These are phyloP conservation scores for Clarias pachynema DNA, from an alignment of 2,797 vertebrate genomes.

Conservation along the genomic window DNA sequence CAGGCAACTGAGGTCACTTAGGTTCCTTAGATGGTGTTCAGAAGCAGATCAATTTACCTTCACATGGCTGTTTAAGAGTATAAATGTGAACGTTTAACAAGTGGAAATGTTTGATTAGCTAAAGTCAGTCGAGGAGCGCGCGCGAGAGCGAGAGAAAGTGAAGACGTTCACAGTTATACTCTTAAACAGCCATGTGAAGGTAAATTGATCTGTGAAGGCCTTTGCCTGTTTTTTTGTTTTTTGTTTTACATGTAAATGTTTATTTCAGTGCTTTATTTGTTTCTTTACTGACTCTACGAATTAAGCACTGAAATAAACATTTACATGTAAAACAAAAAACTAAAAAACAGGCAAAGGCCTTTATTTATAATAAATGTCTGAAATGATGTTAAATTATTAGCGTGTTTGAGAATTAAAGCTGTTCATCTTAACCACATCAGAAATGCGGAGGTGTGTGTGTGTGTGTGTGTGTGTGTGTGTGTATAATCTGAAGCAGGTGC, in stretches of 20 bases:
- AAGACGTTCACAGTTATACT: background rate
- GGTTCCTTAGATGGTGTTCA: background rate
- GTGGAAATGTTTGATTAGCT: background rate
- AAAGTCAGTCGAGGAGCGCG: background rate
- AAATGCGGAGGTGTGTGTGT: conserved; percentile 34
- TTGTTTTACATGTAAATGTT: no score
- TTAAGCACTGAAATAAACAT: background rate
- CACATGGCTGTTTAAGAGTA: background rate
- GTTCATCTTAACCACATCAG: background rate
- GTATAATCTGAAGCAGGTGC: conserved; percentile 69
- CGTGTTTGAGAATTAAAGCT: background rate
- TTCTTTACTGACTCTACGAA: no score
- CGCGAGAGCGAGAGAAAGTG: background rate
- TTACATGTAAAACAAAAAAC: background rate
- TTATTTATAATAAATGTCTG: background rate
- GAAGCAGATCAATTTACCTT: background rate
- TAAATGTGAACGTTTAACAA: background rate
- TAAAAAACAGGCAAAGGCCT: background rate
- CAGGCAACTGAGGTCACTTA: background rate
- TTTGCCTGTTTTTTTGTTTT: no score
- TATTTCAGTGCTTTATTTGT: no score
- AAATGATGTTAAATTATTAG: background rate
- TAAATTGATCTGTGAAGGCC: background rate
- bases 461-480: conserved; percentile 40
- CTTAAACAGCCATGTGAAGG: background rate